A percentile compares a stretch with the other conserved stretches of the same genome.
Evolutionary conservation across 2,797 vertebrate species (phyloP).

Genomic region (Sebastes melanostomus): DNA sequence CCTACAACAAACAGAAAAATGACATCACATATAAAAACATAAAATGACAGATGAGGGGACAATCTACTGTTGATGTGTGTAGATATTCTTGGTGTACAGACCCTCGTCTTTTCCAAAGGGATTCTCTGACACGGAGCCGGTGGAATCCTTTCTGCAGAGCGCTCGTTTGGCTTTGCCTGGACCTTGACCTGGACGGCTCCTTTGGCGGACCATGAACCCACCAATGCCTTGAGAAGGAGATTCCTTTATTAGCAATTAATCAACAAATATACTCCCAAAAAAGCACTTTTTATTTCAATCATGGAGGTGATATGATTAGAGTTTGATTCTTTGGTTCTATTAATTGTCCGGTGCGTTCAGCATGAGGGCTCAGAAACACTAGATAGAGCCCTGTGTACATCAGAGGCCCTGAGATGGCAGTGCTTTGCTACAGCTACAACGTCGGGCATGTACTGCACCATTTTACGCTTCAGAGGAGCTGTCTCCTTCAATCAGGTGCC

Average conservation of each 20-base stretch:
- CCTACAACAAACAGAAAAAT: slow-evolving; percentile 66
- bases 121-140: slow-evolving; percentile 92
- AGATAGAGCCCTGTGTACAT: slow-evolving; percentile 38
- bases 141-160: slow-evolving; percentile 94
- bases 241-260: background rate
- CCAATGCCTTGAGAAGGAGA: slow-evolving; percentile 88
- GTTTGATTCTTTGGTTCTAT: background rate
- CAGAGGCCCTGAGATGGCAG: slow-evolving; percentile 66
- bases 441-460: slow-evolving; percentile 73
- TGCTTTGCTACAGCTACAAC: slow-evolving; percentile 59
- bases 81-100: slow-evolving; percentile 57
- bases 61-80: background rate
- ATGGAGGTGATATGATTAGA: background rate
- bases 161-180: slow-evolving; percentile 92
- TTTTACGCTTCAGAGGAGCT: slow-evolving; percentile 80
- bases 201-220: slow-evolving; percentile 99
- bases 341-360: slow-evolving; percentile 19
- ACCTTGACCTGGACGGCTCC: slow-evolving; percentile 93
- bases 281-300: background rate
- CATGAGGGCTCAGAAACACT: slow-evolving; percentile 29
- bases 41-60: background rate
- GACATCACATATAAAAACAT: background rate
- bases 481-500: slow-evolving; percentile 77
- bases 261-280: background rate
- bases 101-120: slow-evolving; percentile 90